Base-by-base conservation (phyloP, 1,140 invertebrate species). In the Melipona quadrifasciata region DNA sequence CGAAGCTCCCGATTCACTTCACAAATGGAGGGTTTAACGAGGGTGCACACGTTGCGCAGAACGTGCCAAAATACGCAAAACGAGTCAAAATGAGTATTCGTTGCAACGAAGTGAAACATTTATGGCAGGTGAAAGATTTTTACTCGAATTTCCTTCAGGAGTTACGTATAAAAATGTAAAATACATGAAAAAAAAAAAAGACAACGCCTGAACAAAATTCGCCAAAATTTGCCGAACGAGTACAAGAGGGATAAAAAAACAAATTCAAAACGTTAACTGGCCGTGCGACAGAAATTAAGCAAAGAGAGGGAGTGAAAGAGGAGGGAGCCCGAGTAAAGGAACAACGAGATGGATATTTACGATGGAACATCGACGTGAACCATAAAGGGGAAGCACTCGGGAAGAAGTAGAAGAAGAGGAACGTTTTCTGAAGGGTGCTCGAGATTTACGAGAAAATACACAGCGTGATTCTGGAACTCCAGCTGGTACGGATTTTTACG, bases 291-390 rank as follows among this genome's bases (percentile, higher is more conserved):
- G 27, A 6, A 70, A 47, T 79, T 55, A n/a, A 53, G 21, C 8
- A 17, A 67, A 68, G 55, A n/a, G 47, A 71, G 4, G 24, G 34
- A 16, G 5, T 34, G 31, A 24, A 61, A 21, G 53, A 53, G 19
- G 24, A 5, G 14, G 21, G 31, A 65, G 16, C 8, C 39, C 24
- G 47, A n/a, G 53, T 2, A 58, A 47, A 58, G 53, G 53, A n/a
- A 51, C n/a, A 51, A 27, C 65, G 65, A 47, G 39, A 72, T 73
- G 57, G 79, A 71, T 73, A 80, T 80, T 80, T 72, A 72, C 39
- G 39, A 68, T 17, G 47, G 61, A 58, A 34, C 31, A 57, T 27
- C n/a, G 58, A 57, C 24, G 78, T 27, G 34, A 80, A 80, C 55
- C 70, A 58, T 72, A 64, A 80, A 72, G 55, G 55, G 80, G 19